phyloP scores from a whole-genome alignment of 2,113 vertebrate genomes.

The Porphyrio hochstetteri region DNA sequence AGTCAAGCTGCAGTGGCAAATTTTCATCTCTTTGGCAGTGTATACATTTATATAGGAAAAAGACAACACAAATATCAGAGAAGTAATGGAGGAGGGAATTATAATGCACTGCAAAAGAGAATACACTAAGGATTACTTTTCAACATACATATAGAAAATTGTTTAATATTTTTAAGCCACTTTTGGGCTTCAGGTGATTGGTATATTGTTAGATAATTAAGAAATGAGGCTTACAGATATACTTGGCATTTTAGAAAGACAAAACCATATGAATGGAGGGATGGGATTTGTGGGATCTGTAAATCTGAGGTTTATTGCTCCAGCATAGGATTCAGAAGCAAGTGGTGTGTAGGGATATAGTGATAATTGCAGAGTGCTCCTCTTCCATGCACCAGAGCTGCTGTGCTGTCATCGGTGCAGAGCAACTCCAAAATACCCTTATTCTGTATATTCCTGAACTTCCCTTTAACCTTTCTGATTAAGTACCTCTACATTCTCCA shows the following conservation, averaged over 20 bases:
- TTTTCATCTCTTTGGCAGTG: background rate
- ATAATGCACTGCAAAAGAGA: background rate
- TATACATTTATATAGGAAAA: background rate
- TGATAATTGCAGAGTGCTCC: background rate
- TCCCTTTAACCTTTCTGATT: background rate
- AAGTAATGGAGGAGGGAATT: background rate
- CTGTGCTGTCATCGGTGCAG: background rate
- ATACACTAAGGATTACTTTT: background rate
- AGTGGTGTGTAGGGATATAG: no score
- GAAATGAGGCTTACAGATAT: background rate
- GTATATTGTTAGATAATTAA: background rate
- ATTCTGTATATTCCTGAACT: background rate
- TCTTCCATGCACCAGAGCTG: background rate
- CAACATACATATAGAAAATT: rapidly evolving
- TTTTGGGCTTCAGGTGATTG: background rate
- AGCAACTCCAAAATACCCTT: rapidly evolving
- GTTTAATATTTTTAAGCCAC: background rate
- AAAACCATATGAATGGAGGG: background rate
- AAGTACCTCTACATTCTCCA: background rate
- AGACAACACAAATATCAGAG: background rate
- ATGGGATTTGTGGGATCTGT: background rate
- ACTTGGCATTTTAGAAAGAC: background rate
- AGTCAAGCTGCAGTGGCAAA: background rate
- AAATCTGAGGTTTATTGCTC: background rate
- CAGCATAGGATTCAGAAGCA: background rate